A percentile compares a stretch with the other conserved stretches of the same genome.
Evolutionary conservation across 2,113 vertebrate genomes (phyloP).

Genomic region (Cardinalis cardinalis): DNA sequence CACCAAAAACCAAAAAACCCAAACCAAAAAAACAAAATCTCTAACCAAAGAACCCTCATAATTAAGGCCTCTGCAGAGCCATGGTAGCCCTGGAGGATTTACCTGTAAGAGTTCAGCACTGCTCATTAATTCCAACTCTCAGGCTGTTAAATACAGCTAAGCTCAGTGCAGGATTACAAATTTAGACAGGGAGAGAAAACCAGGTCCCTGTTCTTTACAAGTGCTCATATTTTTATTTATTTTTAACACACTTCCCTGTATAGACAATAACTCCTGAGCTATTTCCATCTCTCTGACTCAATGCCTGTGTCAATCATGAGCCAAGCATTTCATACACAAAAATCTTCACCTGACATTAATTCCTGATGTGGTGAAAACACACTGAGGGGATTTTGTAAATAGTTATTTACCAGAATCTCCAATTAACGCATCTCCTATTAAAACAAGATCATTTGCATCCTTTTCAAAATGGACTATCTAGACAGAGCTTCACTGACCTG

Average conservation of each 20-base stretch:
- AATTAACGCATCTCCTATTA: background rate
- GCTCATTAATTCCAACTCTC: slow-evolving; percentile 14
- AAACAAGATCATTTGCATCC: background rate
- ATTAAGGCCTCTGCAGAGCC: background rate
- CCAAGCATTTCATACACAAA: background rate
- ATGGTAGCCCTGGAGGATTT: background rate
- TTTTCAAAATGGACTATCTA: background rate
- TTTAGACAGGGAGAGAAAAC: background rate
- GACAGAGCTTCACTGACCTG: background rate
- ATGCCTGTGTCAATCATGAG: slow-evolving; percentile 6
- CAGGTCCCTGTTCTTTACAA: background rate
- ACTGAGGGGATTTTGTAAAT: background rate
- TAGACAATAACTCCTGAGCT: background rate
- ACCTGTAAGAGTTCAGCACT: background rate
- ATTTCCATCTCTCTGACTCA: background rate
- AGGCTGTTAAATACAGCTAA: background rate
- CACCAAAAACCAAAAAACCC: background rate
- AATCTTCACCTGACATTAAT: background rate
- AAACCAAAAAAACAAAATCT: background rate
- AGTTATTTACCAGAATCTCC: background rate
- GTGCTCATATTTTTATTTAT: background rate
- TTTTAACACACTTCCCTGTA: slow-evolving; percentile 2
- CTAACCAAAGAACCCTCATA: background rate
- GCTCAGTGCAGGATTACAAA: background rate
- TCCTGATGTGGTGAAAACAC: background rate